Base-by-base conservation (phyloP, 2,888 invertebrate species). In the Apoda limacodes region DNA sequence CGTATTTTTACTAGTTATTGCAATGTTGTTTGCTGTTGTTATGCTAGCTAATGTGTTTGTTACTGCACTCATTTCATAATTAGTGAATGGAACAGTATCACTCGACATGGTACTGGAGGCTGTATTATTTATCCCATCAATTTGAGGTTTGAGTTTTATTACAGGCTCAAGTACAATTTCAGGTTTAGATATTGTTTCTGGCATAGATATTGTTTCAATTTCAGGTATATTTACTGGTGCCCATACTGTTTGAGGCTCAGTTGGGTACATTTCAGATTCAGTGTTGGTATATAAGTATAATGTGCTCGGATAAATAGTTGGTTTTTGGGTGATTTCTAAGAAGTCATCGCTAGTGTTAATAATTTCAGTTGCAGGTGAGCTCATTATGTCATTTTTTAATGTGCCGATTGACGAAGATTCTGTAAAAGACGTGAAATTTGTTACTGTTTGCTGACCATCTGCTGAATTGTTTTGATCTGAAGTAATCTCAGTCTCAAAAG, bases 291-390 rank as follows among this genome's bases (percentile, higher is more conserved):
- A 46, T 9, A 42, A 32, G 22, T 67, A 59, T 48, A 57, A 55
- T 3, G 63, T 68, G 9, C 52, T 66, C 13, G 74, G 61, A 31
- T 57, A 52, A 32, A 55, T 53, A 17, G 68, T 67, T 11, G 67
- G 65, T 24, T 43, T 50, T 34, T 68, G 66, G 3, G 57, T 56
- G 25, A 50, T 61, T 41, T 74, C 71, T 42, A 78, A 62, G 39
- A 71, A 78, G 43, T 78, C 76, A 41, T 74, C 61, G 13, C 69
- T 66, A 34, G 56, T 64, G n/a, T 58, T 55, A 45, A 67, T 61
- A 13, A 60, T 37, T 48, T 74, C 67, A 60, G 71, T 65, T 46
- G 56, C 49, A 31, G 45, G 47, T 11, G 68, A 69, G 9, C n/a
- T n/a, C n/a, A 46, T 48, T 20, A 64, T 62, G 50, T 72, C 66